These are phyloP conservation scores for Mnemiopsis leidyi DNA, from an alignment of 37 sponge, comb jelly and placozoan species.

Conservation along the genomic window DNA sequence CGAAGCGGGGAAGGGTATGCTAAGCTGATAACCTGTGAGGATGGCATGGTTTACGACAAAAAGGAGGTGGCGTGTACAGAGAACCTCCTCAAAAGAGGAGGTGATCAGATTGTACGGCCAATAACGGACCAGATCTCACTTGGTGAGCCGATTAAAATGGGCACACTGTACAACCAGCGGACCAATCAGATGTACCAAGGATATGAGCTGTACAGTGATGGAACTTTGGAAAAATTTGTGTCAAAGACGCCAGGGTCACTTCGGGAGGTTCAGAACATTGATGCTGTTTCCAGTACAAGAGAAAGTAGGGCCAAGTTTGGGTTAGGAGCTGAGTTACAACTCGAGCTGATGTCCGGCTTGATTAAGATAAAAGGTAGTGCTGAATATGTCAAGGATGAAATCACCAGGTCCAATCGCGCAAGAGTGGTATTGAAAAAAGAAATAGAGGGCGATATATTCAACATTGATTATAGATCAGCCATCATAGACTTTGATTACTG, in stretches of 20 bases:
- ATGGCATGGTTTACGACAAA: not conserved
- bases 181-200: not conserved
- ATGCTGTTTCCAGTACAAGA: not conserved
- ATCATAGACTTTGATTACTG: not conserved
- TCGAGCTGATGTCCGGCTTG: slow-evolving; percentile 17
- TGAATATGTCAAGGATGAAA: not conserved
- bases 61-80: not conserved
- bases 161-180: slow-evolving; percentile 5
- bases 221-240: not conserved
- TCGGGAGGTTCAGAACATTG: not conserved
- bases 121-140: not conserved
- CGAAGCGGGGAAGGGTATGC: not conserved
- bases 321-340: not conserved
- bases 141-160: not conserved
- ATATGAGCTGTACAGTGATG: not conserved
- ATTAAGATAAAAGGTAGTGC: slow-evolving; percentile 27
- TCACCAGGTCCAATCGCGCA: not conserved
- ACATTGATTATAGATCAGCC: not conserved
- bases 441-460: not conserved
- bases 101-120: not conserved
- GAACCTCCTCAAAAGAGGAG: not conserved
- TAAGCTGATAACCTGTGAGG: not conserved
- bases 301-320: not conserved
- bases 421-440: not conserved
- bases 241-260: not conserved